Conservation (phyloP, 2,113 vertebrate genomes). For the Nothoprocta pentlandii region DNA sequence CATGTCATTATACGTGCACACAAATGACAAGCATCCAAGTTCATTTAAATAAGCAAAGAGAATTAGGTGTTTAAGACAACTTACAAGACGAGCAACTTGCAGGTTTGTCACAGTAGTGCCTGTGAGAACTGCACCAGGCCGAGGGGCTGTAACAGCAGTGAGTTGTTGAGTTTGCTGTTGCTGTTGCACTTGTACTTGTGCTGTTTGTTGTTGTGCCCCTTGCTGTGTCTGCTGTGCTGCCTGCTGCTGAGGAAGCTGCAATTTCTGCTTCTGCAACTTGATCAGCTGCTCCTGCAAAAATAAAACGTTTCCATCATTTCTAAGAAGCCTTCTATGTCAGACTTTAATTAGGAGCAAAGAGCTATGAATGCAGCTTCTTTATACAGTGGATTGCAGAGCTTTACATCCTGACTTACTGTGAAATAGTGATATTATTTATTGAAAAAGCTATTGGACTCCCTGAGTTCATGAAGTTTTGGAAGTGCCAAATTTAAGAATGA, state of each 20-base stretch:
- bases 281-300: conserved; percentile 86
- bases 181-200: conserved; percentile 83
- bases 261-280: conserved; percentile 85
- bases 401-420: not conserved
- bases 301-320: not conserved
- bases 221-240: conserved; percentile 73
- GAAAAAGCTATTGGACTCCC: not conserved
- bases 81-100: conserved; percentile 93
- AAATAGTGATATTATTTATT: accelerated
- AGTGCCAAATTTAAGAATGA: not conserved
- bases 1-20: not conserved
- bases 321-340: not conserved
- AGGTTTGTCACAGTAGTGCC: conserved; percentile 88
- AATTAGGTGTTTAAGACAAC: conserved; percentile 11
- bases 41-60: not conserved
- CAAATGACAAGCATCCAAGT: not conserved
- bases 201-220: conserved; percentile 78
- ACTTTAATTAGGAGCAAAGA: not conserved
- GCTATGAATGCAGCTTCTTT: not conserved
- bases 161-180: conserved; percentile 89
- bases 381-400: not conserved
- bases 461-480: not conserved
- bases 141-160: conserved; percentile 85
- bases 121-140: conserved; percentile 86
- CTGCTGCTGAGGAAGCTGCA: conserved; percentile 87